These are phyloP conservation scores for Ptychodera flava DNA, from an alignment of 35 echinoderm and acorn worm species.

Conservation along the genomic window DNA sequence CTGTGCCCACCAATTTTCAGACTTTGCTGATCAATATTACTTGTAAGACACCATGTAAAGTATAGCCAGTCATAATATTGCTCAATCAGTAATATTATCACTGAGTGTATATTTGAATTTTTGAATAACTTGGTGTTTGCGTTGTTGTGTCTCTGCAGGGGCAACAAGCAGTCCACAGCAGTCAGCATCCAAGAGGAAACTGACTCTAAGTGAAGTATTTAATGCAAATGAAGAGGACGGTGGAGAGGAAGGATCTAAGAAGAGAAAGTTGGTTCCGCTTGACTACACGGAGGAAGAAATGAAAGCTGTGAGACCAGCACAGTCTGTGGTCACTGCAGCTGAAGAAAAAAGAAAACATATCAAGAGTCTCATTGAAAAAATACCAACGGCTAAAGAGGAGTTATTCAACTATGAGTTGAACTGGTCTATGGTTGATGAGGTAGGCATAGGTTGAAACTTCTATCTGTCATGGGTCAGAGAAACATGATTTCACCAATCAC, in stretches of 20 bases:
- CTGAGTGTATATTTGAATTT: too few species aligned
- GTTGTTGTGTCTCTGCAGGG: too few species aligned
- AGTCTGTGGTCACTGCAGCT: constrained; percentile 41
- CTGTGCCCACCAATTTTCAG: too few species aligned
- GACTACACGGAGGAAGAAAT: constrained; percentile 98
- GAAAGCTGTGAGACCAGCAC: constrained; percentile 64
- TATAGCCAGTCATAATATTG: too few species aligned
- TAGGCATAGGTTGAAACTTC: too few species aligned
- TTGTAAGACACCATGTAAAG: too few species aligned
- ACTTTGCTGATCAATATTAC: too few species aligned
- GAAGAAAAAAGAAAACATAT: constrained; percentile 97
- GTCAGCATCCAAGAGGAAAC: constrained; percentile 51
- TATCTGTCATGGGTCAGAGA: too few species aligned
- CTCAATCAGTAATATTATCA: too few species aligned
- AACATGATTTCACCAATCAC: too few species aligned
- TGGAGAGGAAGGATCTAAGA: constrained; percentile 53
- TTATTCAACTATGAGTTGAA: constrained; percentile 86
- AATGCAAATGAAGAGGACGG: constrained; percentile 77
- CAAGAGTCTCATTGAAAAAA: constrained; percentile 84
- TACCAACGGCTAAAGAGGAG: constrained; percentile 83
- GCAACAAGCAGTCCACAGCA: constrained; percentile 23
- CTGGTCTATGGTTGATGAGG: constrained; percentile 91
- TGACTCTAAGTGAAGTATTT: constrained; percentile 79
- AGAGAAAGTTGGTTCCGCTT: constrained; percentile 82
- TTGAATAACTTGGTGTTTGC: too few species aligned